These are phyloP conservation scores for Oikopleura vanhoeffeni DNA, from an alignment of 23 tunicate genomes.

Conservation along the genomic window DNA sequence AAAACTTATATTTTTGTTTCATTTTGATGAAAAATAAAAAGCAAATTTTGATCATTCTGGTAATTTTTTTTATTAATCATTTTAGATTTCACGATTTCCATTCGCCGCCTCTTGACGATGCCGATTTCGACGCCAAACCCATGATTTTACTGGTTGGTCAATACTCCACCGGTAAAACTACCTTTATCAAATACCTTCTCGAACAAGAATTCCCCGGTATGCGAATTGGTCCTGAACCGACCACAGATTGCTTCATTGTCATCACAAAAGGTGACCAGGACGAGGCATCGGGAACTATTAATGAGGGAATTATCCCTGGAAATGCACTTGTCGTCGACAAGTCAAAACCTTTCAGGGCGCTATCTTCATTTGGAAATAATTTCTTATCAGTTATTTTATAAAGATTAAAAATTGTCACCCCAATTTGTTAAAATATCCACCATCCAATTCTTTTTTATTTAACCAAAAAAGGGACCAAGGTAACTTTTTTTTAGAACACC, in stretches of 20 bases:
- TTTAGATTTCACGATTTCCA: constrained; percentile 62
- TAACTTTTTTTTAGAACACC: too few relatives aligned
- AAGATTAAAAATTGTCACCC: too few relatives aligned
- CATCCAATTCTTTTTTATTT: too few relatives aligned
- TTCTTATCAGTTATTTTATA: constrained; percentile 19
- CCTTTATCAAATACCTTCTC: constrained; percentile 71
- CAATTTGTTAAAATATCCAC: too few relatives aligned
- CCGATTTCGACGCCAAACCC: constrained; percentile 95
- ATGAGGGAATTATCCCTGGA: constrained; percentile 89
- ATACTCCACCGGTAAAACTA: constrained; percentile 94
- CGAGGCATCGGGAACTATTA: constrained; percentile 30
- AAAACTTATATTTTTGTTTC: too few relatives aligned
- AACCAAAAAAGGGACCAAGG: too few relatives aligned
- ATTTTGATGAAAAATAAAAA: too few relatives aligned
- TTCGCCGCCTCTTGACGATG: constrained; percentile 84
- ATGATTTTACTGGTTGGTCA: constrained; percentile 89
- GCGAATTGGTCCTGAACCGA: constrained; percentile 99
- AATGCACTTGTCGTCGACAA: constrained; percentile 93
- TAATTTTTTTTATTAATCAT: too few relatives aligned
- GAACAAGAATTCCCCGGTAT: constrained; percentile 97
- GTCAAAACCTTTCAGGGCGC: constrained; percentile 66
- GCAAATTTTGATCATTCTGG: too few relatives aligned
- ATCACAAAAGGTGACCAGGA: constrained; percentile 41
- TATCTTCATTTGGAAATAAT: constrained; percentile 73
- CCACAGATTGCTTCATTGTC: constrained; percentile 91